Conservation (phyloP, 2,113 vertebrate species). For the Morone saxatilis region DNA sequence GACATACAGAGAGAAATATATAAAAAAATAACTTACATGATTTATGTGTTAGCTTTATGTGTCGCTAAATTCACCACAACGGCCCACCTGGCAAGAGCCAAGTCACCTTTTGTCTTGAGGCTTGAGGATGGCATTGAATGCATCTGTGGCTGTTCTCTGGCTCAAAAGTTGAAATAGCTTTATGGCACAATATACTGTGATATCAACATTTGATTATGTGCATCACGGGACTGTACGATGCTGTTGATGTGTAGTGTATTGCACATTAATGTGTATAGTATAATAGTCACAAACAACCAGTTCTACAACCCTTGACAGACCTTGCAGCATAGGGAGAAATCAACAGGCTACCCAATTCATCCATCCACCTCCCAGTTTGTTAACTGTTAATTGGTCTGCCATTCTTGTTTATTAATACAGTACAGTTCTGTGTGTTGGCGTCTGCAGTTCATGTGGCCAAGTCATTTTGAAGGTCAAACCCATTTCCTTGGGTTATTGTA, state of each 20-base stretch:
- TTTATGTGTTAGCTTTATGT: neutral
- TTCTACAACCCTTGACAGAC: neutral
- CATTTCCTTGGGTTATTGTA: neutral
- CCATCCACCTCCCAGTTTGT: neutral
- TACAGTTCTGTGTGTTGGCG: neutral
- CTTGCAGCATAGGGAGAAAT: neutral
- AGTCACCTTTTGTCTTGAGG: slow-evolving; percentile 17
- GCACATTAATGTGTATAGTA: neutral
- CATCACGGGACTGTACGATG: neutral
- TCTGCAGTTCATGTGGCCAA: neutral
- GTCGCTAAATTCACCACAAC: neutral
- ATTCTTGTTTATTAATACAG: neutral
- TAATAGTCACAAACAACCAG: neutral
- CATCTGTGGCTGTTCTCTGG: neutral
- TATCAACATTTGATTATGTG: neutral
- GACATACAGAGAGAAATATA: neutral
- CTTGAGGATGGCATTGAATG: neutral
- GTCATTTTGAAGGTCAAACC: neutral
- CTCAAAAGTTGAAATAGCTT: neutral
- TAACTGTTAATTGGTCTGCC: neutral
- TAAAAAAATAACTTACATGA: neutral
- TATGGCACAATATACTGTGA: slow-evolving; percentile 4
- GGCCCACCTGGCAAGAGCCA: no score
- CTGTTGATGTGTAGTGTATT: neutral
- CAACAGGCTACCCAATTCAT: neutral